Base-by-base conservation (phyloP, 2,113 vertebrate species). In the Chelonoidis abingdonii region DNA sequence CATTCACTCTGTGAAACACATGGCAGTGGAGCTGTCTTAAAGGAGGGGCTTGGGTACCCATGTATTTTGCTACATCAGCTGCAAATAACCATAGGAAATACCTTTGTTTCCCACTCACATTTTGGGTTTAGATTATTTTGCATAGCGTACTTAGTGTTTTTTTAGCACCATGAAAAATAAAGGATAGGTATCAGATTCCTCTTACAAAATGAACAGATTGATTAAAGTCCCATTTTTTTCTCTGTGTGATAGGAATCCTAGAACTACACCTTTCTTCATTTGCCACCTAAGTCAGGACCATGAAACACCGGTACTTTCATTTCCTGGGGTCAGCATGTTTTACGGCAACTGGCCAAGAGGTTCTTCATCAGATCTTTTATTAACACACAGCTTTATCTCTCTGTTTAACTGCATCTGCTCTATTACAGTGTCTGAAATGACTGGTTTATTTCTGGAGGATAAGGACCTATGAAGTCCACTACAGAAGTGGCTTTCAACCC, bases 391-490 rank as follows among this genome's bases (percentile, higher is more conserved):
- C 35, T 38, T 3, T 44, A 27, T 41, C 52, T 89, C 54, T 49
- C 35, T 81, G 9, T 5, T 57, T 57, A 29, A 38, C 38, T 81
- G 65, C 35, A 41, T 2, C 1, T 2, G 21, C 25, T 6, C 24
- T 84, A 10, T 54, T 89, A 52, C 44, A 44, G 72, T 44, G 24
- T 44, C 24, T 47, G 29, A 21, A 76, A 31, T 0, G 0, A 10
- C n/a, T 19, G 2, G 17, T 82, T 13, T 86, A 8, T 9, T 84
- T 79, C 87, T 25, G 50, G 3, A 52, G 50, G 13, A 38, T 41
- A 89, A 6, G 4, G 1, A n/a, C 27, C 35, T 19, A 9, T 10
- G 54, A 76, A 94, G 87, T 79, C n/a, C 13, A 29, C 7, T 59
- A 38, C 6, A 69, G 35, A 17, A 69, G 65, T 21, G 17, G 65